Conservation (phyloP, 1,140 invertebrate species). For the Drosophila mojavensis region DNA sequence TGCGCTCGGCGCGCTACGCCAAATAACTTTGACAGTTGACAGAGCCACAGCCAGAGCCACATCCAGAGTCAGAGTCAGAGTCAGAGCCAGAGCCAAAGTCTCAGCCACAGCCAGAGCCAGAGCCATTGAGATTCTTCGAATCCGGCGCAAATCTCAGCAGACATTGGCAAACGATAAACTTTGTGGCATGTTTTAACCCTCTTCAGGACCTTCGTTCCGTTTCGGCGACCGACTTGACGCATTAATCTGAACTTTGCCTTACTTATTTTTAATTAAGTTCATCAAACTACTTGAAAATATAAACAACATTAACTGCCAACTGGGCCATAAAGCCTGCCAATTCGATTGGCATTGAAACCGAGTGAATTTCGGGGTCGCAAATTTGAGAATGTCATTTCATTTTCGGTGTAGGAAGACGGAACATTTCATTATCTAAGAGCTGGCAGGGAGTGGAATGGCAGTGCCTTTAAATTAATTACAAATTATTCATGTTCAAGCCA, state of each 20-base stretch:
- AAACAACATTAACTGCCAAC: slow-evolving; percentile 72
- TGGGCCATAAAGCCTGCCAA: slow-evolving; percentile 6
- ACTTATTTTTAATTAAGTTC: slow-evolving; percentile 81
- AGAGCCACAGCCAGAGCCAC: background rate
- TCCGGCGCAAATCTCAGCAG: slow-evolving; percentile 33
- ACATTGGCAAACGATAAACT: slow-evolving; percentile 31
- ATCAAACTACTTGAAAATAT: slow-evolving; percentile 75
- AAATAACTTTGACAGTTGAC: slow-evolving; percentile 47
- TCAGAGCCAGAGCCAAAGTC: background rate
- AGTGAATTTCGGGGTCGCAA: background rate
- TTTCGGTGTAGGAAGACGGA: too few species aligned
- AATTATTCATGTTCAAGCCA: too few species aligned
- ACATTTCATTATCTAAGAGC: background rate
- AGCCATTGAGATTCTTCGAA: slow-evolving; percentile 26
- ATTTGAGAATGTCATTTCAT: background rate
- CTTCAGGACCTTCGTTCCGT: slow-evolving; percentile 21
- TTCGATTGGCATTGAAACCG: slow-evolving; percentile 27
- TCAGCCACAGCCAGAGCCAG: background rate
- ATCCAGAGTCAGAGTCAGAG: background rate
- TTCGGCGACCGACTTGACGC: slow-evolving; percentile 20
- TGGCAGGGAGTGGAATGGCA: too few species aligned
- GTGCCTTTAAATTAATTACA: too few species aligned
- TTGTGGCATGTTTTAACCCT: slow-evolving; percentile 44
- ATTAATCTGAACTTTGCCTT: slow-evolving; percentile 73
- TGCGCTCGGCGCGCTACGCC: slow-evolving; percentile 21